A percentile compares a stretch with the other conserved stretches of the same genome.
Evolutionary conservation across 2,113 vertebrate genomes (phyloP).

Genomic region (Odobenus rosmarus): DNA sequence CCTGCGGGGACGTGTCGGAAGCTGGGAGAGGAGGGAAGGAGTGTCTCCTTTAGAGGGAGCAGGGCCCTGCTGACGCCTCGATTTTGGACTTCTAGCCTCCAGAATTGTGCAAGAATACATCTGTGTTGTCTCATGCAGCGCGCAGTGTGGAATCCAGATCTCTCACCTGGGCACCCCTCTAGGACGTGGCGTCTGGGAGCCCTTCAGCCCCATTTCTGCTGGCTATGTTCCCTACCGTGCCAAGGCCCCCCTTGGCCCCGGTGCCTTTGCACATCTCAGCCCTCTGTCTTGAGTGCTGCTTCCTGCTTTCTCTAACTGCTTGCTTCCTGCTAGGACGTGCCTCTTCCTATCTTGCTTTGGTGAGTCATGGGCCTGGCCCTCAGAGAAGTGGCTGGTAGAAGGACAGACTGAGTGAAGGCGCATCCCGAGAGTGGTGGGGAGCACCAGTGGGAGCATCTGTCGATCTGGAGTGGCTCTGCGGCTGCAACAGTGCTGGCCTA

Average conservation of each 20-base stretch:
- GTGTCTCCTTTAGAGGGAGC: background rate
- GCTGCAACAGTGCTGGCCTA: background rate
- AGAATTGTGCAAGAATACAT: background rate
- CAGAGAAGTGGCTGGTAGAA: background rate
- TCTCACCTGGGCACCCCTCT: background rate
- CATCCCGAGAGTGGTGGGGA: background rate
- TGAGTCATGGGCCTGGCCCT: background rate
- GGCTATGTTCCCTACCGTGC: background rate
- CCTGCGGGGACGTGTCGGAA: accelerated
- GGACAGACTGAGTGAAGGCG: background rate
- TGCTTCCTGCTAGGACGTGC: background rate
- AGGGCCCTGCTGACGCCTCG: background rate
- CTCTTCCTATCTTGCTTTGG: background rate
- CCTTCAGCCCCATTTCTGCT: background rate
- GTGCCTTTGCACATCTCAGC: background rate
- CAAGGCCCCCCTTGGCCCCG: background rate
- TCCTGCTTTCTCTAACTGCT: background rate
- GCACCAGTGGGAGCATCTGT: background rate
- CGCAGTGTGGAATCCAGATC: background rate
- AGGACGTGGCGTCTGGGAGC: background rate
- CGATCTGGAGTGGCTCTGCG: no score
- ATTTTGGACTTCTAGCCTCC: background rate
- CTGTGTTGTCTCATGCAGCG: background rate
- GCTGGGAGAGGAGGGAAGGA: background rate
- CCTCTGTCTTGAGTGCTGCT: no score